Evolutionary conservation across 2,113 vertebrate genomes (phyloP).

Genomic region (Nannospalax galili): DNA sequence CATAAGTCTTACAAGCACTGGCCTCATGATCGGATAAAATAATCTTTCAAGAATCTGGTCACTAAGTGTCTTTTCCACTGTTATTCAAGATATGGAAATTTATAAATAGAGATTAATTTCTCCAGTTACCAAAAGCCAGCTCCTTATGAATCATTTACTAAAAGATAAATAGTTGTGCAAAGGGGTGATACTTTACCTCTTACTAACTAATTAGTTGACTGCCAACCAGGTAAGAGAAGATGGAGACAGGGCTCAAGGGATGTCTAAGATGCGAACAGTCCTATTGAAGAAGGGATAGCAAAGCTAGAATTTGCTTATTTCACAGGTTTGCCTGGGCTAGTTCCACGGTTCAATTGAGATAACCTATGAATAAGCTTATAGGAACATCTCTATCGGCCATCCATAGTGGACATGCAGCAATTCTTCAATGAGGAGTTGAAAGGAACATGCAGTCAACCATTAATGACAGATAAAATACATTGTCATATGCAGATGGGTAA

Average conservation of each 20-base stretch:
- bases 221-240: background rate
- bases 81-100: background rate
- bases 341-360: background rate
- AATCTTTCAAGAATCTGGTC: background rate
- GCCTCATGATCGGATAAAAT: background rate
- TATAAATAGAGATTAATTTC: background rate
- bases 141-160: slow-evolving; percentile 38
- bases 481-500: background rate
- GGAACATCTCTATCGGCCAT: background rate
- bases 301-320: slow-evolving; percentile 36
- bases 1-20: background rate
- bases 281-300: background rate
- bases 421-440: slow-evolving; percentile 3
- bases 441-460: background rate
- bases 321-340: background rate
- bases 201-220: background rate
- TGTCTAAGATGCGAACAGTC: background rate
- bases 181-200: background rate
- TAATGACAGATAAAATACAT: background rate
- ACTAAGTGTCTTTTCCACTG: background rate
- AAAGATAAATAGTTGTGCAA: background rate
- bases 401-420: background rate
- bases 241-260: rapidly evolving
- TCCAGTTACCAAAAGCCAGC: slow-evolving; percentile 9
- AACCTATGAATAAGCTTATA: background rate